Evolutionary conservation across 2,113 vertebrate species (phyloP).

Genomic region (Limnothrissa miodon): DNA sequence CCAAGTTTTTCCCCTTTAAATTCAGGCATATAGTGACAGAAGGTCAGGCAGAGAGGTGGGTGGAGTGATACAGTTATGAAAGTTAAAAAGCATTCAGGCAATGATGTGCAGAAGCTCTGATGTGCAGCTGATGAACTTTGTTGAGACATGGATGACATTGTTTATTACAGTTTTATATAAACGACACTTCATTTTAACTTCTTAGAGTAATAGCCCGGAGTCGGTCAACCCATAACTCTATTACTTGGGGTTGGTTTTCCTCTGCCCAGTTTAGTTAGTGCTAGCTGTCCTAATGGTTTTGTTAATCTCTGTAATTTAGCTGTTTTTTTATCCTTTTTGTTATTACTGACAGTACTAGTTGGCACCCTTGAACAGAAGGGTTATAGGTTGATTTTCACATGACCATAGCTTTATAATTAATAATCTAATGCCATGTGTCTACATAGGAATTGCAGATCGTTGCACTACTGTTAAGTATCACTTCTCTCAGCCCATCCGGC

Average conservation of each 20-base stretch:
- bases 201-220: not conserved
- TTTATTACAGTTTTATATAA: too few species aligned
- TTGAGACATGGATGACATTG: not conserved
- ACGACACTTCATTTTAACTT: not conserved
- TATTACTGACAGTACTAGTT: too few species aligned
- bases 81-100: not conserved
- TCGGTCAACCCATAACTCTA: too few species aligned
- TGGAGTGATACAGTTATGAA: constrained; percentile 15
- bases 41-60: constrained; percentile 32
- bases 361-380: too few species aligned
- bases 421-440: not conserved
- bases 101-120: constrained; percentile 19
- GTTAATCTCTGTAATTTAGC: too few species aligned
- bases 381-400: too few species aligned
- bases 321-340: too few species aligned
- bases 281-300: too few species aligned
- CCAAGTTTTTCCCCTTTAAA: constrained; percentile 31
- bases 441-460: constrained; percentile 72
- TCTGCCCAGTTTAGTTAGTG: too few species aligned
- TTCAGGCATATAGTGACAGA: constrained; percentile 37
- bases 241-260: too few species aligned
- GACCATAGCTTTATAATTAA: not conserved
- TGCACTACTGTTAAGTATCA: constrained; percentile 83
- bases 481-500: constrained; percentile 79
- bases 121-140: not conserved